phyloP scores from a whole-genome alignment of 2,888 invertebrate genomes.

The Xestia sexstrigata region DNA sequence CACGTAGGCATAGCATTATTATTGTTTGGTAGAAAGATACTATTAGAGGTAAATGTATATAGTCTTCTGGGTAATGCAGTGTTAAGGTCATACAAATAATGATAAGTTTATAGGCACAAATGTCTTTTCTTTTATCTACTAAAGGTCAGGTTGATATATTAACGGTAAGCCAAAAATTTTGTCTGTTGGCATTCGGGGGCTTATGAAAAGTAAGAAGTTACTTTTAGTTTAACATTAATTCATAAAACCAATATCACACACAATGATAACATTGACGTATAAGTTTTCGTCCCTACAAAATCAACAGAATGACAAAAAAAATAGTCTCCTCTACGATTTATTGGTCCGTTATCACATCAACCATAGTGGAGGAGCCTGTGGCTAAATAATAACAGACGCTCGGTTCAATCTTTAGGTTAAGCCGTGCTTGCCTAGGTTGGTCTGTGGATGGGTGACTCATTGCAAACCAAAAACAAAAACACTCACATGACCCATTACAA shows the following conservation, averaged over 20 bases:
- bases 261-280: no score
- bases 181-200: not conserved
- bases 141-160: not conserved
- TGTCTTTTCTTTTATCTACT: not conserved
- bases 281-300: no score
- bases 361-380: no score
- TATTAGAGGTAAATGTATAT: constrained; percentile 5
- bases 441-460: no score
- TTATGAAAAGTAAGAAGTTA: not conserved
- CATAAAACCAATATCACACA: not conserved
- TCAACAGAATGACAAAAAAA: no score
- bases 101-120: not conserved
- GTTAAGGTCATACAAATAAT: constrained; percentile 3
- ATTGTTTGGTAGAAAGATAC: constrained; percentile 7
- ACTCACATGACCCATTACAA: no score
- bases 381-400: no score
- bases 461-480: no score
- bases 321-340: no score
- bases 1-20: constrained; percentile 14
- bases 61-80: constrained; percentile 6
- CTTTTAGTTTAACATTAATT: not conserved
- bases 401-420: no score
- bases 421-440: no score
- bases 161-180: not conserved
- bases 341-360: no score